These are phyloP conservation scores for Meleagris gallopavo DNA, from an alignment of 2,113 vertebrate genomes.

Conservation along the genomic window DNA sequence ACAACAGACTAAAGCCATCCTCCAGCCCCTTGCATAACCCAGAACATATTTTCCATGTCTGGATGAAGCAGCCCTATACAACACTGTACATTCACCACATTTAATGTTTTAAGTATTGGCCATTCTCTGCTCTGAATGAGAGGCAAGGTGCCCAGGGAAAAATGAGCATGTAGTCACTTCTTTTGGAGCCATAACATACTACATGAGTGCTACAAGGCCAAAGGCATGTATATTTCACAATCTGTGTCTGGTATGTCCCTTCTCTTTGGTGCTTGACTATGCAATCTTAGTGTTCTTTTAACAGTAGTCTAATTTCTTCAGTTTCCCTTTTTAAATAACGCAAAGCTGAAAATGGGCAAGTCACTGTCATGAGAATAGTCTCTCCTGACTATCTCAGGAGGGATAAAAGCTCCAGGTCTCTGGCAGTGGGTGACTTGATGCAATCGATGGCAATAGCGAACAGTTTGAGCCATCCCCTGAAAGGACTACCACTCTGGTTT, in stretches of 20 bases:
- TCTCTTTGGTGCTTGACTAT: background rate
- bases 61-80: background rate
- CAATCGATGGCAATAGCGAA: fast-evolving
- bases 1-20: background rate
- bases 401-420: background rate
- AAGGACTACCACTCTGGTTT: background rate
- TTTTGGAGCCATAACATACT: background rate
- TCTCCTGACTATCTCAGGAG: background rate
- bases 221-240: background rate
- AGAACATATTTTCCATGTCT: background rate
- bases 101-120: background rate
- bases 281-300: background rate
- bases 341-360: background rate
- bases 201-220: background rate
- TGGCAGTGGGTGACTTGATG: background rate
- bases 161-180: background rate
- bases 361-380: background rate
- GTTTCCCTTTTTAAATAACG: background rate
- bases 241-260: background rate
- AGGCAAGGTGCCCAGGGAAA: background rate
- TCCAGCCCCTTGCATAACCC: background rate
- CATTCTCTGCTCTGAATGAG: background rate
- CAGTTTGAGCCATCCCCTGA: background rate
- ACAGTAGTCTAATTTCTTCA: background rate
- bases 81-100: background rate